Evolutionary conservation across 1,140 invertebrate species (phyloP).

Genomic region (Drosophila dunni): DNA sequence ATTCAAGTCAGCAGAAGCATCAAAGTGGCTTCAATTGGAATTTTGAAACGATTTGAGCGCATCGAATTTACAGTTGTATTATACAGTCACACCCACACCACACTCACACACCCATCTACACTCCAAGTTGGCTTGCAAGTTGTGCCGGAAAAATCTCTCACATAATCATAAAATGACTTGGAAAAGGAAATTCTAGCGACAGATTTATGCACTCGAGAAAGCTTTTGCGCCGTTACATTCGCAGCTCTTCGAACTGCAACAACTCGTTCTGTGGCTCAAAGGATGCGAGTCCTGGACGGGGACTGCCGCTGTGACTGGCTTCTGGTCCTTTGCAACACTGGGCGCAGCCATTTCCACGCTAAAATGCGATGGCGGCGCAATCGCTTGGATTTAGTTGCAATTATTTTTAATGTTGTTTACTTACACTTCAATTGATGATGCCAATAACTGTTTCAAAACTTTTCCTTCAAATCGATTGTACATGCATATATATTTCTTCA

Average conservation of each 20-base stretch:
- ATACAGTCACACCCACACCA: slow-evolving; percentile 53
- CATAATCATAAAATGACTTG: slow-evolving; percentile 84
- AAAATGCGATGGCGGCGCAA: slow-evolving; percentile 79
- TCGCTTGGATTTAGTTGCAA: slow-evolving; percentile 81
- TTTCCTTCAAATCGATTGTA: slow-evolving; percentile 65
- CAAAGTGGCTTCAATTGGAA: slow-evolving; percentile 69
- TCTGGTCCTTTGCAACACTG: slow-evolving; percentile 24
- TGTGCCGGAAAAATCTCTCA: slow-evolving; percentile 78
- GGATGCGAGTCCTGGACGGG: slow-evolving; percentile 26
- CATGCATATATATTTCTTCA: slow-evolving; percentile 39
- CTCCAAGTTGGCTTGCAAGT: slow-evolving; percentile 46
- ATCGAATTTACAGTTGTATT: slow-evolving; percentile 68
- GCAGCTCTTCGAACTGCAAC: slow-evolving; percentile 22
- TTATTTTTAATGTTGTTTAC: slow-evolving; percentile 84
- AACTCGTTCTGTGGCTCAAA: slow-evolving; percentile 24
- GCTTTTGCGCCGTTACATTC: slow-evolving; percentile 65
- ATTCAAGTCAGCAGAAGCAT: slow-evolving; percentile 68
- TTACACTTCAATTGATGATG: slow-evolving; percentile 82
- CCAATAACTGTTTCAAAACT: slow-evolving; percentile 82
- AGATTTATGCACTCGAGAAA: slow-evolving; percentile 80
- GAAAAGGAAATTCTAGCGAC: slow-evolving; percentile 74
- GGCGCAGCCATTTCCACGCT: slow-evolving; percentile 64
- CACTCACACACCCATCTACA: slow-evolving; percentile 24
- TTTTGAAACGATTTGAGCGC: slow-evolving; percentile 56
- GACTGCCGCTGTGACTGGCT: background rate